Evolutionary conservation across 64 coral and sea anemone genomes (phyloP), one percentile per base, ranked within the genome.

Genomic region (Pocillopora verrucosa): DNA sequence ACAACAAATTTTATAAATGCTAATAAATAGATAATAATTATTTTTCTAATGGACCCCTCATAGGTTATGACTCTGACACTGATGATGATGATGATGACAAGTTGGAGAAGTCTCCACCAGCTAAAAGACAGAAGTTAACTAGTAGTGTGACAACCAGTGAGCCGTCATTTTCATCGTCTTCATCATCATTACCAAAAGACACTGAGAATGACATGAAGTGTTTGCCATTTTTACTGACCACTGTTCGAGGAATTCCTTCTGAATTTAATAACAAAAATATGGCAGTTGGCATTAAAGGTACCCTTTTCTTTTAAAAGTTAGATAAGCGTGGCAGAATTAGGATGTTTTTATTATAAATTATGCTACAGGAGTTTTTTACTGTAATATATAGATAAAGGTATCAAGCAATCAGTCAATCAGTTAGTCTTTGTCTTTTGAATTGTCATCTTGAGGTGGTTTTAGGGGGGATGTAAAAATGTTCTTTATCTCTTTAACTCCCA

Each of bases 141-240:
- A 74, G 45, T 59, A 58, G 37, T 16, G 0, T 37, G 16, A 13
- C 19, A 12, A 20, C 82, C 5, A 72, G 82, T 72, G 22, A 19
- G 19, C 30, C 30, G 30, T 30, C 30, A 30, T 30, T 30, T 30
- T n/a, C 38, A 56, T 51, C 65, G 1, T 24, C 65, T 57, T 58
- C 64, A 57, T 85, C 64, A 85, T 19, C 75, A 15, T 77, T 41
- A 16, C 22, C 22, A 37, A 70, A 85, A 26, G 10, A 34, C 35
- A 26, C 22, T 34, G 24, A 67, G 25, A 86, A 77, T 20, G 74
- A 73, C 63, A 68, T 92, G 64, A 91, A 79, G 10, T 86, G 82
- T 63, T 36, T 95, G 9, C 84, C 94, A 56, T 95, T 99, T 86
- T 99, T 91, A 75, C 77, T 99, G 24, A 99, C 97, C 45, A 95